A percentile compares a stretch with the other conserved stretches of the same genome.
phyloP scores from a whole-genome alignment of 2,113 vertebrate species.

The Eulacestoma nigropectus region DNA sequence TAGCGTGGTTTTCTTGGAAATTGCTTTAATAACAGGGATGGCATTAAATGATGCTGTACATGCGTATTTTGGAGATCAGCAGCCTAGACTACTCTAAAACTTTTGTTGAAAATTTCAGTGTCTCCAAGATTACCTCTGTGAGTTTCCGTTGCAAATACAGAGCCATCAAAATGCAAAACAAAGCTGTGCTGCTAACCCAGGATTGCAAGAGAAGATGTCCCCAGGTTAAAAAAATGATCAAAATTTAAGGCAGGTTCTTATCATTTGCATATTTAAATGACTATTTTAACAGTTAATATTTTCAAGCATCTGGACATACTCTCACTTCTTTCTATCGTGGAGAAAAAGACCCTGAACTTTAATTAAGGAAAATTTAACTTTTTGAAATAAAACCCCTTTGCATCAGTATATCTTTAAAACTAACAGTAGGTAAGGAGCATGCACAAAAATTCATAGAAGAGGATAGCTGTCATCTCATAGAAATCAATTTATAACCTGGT shows the following conservation, averaged over 20 bases:
- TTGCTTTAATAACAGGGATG: neutral
- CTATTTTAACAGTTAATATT: neutral
- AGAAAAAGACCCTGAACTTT: neutral
- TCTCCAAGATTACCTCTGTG: neutral
- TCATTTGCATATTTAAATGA: neutral
- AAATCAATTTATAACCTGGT: neutral
- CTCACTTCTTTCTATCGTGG: neutral
- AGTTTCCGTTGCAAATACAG: neutral
- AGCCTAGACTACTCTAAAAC: neutral
- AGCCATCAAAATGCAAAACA: neutral
- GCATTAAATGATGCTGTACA: neutral
- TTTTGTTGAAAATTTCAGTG: neutral
- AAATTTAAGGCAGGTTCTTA: neutral
- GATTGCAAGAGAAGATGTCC: neutral
- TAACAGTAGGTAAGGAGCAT: neutral
- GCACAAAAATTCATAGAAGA: neutral
- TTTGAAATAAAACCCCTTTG: rapidly evolving
- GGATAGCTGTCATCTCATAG: neutral
- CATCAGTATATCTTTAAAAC: neutral
- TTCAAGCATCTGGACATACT: neutral
- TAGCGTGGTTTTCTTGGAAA: neutral
- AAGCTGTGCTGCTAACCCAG: neutral
- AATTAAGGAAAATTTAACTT: neutral
- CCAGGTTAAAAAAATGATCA: neutral
- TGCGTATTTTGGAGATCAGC: neutral